These are phyloP conservation scores for Catocala sponsa DNA, from an alignment of 2,888 invertebrate species.

Conservation along the genomic window DNA sequence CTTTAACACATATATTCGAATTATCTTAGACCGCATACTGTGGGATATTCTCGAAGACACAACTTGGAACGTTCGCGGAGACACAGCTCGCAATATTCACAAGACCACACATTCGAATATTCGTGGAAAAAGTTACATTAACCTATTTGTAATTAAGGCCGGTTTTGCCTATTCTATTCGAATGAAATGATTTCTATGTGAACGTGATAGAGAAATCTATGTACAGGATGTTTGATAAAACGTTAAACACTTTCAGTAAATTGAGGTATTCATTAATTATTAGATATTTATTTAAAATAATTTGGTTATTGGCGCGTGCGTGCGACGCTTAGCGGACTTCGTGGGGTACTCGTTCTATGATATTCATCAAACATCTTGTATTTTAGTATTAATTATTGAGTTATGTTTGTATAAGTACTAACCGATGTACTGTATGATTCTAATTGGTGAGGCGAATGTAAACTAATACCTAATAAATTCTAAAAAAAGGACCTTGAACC, in stretches of 20 bases:
- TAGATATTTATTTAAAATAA: constrained; percentile 55
- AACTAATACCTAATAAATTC: constrained; percentile 83
- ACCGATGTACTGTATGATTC: constrained; percentile 67
- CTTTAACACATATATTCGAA: constrained; percentile 33
- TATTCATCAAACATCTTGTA: constrained; percentile 82
- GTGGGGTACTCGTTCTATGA: constrained; percentile 34
- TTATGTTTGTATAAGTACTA: constrained; percentile 56
- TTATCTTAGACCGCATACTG: constrained; percentile 38
- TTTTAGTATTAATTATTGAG: constrained; percentile 65
- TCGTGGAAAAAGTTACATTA: constrained; percentile 60
- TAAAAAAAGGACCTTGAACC: constrained; percentile 73
- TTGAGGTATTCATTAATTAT: constrained; percentile 67
- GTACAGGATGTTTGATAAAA: constrained; percentile 83
- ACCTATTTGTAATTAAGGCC: constrained; percentile 80
- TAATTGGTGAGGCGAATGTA: constrained; percentile 78
- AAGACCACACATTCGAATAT: constrained; percentile 56
- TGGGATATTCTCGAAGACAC: constrained; percentile 36
- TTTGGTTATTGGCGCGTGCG: constrained; percentile 60
- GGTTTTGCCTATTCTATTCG: constrained; percentile 83
- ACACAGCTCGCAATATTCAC: constrained; percentile 37
- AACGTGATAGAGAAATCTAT: constrained; percentile 65
- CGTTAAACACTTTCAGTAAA: constrained; percentile 64
- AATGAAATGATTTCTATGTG: constrained; percentile 71
- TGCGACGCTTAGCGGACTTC: constrained; percentile 48
- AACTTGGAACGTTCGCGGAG: constrained; percentile 31